phyloP scores from a whole-genome alignment of 1,140 invertebrate genomes.

The Brachionus rubens region DNA sequence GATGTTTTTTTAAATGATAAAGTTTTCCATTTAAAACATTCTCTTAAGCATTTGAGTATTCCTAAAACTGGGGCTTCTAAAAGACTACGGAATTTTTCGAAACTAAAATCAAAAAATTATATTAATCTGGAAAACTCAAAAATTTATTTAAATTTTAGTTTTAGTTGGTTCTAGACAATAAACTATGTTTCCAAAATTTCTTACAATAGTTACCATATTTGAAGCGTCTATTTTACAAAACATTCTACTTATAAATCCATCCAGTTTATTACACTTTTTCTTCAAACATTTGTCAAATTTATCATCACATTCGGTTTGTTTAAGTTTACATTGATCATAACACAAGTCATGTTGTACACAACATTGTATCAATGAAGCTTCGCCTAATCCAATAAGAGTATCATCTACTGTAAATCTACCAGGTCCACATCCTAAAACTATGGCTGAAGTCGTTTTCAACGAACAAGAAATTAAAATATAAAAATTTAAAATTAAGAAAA shows the following conservation, averaged over 20 bases:
- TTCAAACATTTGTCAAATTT: background rate
- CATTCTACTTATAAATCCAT: background rate
- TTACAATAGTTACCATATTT: conserved; percentile 27
- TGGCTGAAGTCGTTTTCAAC: background rate
- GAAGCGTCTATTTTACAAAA: conserved; percentile 24
- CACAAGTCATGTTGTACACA: background rate
- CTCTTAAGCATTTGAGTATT: too few relatives aligned
- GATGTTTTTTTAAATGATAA: too few relatives aligned
- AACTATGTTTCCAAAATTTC: background rate
- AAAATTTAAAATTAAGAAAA: too few relatives aligned
- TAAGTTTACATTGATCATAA: background rate
- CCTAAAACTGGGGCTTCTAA: too few relatives aligned
- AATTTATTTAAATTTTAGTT: too few relatives aligned
- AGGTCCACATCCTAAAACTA: background rate
- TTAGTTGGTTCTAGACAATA: conserved; percentile 28
- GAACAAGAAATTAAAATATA: too few relatives aligned
- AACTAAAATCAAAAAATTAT: background rate
- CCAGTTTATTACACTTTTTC: background rate
- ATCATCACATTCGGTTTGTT: background rate
- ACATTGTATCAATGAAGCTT: background rate
- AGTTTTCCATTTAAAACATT: too few relatives aligned
- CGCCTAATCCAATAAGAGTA: background rate
- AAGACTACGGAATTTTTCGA: too few relatives aligned
- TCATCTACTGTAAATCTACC: conserved; percentile 6
- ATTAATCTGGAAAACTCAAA: too few relatives aligned